These are phyloP conservation scores for Chlamydotis undulata DNA, from an alignment of 2,113 vertebrate genomes.

Conservation along the genomic window DNA sequence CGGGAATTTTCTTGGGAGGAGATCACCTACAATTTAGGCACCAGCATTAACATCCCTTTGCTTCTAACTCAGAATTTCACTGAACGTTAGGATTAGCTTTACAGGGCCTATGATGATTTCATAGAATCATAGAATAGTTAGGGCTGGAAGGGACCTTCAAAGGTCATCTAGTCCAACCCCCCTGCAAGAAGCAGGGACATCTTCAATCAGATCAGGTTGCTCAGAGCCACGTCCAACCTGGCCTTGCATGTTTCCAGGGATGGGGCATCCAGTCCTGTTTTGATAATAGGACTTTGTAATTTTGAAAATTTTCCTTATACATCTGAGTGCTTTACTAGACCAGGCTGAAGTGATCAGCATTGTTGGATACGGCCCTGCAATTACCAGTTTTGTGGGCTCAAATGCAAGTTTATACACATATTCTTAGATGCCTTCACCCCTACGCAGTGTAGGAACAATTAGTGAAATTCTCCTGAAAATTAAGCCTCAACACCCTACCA, in stretches of 20 bases:
- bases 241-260: too few relatives aligned
- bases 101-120: not conserved
- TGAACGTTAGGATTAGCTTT: not conserved
- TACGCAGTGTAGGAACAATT: constrained; percentile 11
- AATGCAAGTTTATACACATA: constrained; percentile 46
- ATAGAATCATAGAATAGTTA: too few relatives aligned
- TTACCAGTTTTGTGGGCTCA: not conserved
- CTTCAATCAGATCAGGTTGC: too few relatives aligned
- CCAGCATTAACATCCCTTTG: not conserved
- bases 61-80: not conserved
- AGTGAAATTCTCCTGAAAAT: constrained; percentile 49
- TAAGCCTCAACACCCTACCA: constrained; percentile 3
- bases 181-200: too few relatives aligned
- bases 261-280: not conserved
- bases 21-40: not conserved
- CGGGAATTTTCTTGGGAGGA: not conserved
- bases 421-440: constrained; percentile 35
- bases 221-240: too few relatives aligned
- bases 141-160: too few relatives aligned
- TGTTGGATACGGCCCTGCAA: not conserved
- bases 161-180: too few relatives aligned
- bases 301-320: not conserved
- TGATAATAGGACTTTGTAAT: not conserved
- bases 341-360: not conserved
- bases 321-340: not conserved